A percentile compares a stretch with the other conserved stretches of the same genome.
Conservation (phyloP, 2,113 vertebrate species). For the Megaptera novaeangliae region DNA sequence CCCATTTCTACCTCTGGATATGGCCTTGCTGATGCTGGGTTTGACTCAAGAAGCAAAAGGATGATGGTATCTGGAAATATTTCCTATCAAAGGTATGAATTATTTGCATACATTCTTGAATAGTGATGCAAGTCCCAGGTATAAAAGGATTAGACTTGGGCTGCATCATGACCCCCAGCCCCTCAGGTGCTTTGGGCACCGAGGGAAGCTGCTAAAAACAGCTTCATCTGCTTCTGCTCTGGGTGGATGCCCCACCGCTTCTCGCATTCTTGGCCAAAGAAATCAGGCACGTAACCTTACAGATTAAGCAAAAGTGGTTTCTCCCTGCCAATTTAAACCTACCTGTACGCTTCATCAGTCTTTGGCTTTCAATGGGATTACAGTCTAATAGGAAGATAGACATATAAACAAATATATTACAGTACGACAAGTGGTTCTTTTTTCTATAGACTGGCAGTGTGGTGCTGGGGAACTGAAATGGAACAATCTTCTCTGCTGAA, state of each 20-base stretch:
- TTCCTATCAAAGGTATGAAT: neutral
- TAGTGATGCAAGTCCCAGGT: neutral
- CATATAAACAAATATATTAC: neutral
- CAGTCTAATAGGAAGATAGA: neutral
- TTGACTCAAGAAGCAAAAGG: conserved; percentile 5
- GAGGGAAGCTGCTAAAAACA: neutral
- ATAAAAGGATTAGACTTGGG: neutral
- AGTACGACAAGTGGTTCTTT: neutral
- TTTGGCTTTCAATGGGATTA: neutral
- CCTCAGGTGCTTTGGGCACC: neutral
- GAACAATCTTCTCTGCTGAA: neutral
- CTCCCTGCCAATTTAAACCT: neutral
- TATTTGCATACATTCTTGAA: neutral
- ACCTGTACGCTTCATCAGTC: neutral
- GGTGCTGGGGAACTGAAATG: neutral
- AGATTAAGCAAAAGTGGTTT: neutral
- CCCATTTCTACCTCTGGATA: neutral
- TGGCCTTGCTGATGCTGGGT: neutral
- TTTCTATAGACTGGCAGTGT: neutral
- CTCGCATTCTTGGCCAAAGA: neutral
- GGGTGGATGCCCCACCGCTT: neutral
- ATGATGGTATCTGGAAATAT: neutral
- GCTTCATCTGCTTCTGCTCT: neutral
- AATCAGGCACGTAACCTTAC: neutral
- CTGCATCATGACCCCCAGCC: neutral